phyloP scores from a whole-genome alignment of 1,140 invertebrate genomes.

The Aphis craccivora region DNA sequence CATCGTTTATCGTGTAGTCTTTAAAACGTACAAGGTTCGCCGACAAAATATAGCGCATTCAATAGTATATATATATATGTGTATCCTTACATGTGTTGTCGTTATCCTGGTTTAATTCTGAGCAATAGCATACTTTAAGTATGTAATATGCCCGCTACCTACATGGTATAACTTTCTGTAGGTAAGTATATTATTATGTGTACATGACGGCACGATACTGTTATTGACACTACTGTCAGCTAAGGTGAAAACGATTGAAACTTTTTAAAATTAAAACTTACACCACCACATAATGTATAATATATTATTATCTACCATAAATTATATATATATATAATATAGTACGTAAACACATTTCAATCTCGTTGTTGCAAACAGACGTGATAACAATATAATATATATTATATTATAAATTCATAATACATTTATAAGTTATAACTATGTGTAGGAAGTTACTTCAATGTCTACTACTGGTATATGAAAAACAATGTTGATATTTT shows the following conservation, averaged over 20 bases:
- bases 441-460: no score
- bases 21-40: conserved; percentile 2
- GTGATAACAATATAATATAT: no score
- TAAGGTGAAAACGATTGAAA: neutral
- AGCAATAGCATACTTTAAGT: neutral
- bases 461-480: no score
- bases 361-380: neutral
- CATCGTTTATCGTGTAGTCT: conserved; percentile 8
- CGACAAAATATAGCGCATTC: neutral
- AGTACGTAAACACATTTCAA: neutral
- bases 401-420: no score
- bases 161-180: neutral
- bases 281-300: neutral
- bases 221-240: neutral
- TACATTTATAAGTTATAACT: no score
- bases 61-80: neutral
- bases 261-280: conserved; percentile 1
- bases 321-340: no score
- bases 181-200: neutral
- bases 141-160: neutral
- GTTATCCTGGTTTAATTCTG: neutral
- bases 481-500: no score
- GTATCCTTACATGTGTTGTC: neutral
- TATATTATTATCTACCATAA: neutral
- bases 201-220: neutral